These are phyloP conservation scores for Shinisaurus crocodilurus DNA, from an alignment of 2,113 vertebrate genomes.

Conservation along the genomic window DNA sequence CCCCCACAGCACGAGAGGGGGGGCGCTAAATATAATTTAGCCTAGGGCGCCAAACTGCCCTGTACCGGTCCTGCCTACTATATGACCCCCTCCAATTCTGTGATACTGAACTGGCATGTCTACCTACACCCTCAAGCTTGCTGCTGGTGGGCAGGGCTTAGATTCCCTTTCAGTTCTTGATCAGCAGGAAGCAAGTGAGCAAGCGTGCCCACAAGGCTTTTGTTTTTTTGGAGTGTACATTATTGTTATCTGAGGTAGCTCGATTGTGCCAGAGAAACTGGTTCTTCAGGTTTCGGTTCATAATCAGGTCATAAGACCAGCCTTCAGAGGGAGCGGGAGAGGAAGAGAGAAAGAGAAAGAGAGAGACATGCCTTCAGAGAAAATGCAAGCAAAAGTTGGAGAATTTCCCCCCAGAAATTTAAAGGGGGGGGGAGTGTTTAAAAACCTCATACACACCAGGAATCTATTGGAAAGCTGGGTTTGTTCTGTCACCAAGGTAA, in stretches of 20 bases:
- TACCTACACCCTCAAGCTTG: background rate
- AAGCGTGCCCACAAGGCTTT: background rate
- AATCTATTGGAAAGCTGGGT: background rate
- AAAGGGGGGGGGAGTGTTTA: no score
- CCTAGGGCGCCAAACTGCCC: no score
- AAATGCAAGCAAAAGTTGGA: background rate
- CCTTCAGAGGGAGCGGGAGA: background rate
- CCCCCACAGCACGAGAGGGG: no score
- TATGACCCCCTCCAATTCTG: background rate
- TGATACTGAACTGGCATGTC: background rate
- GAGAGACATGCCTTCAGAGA: background rate
- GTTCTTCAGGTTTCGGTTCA: slow-evolving; percentile 48
- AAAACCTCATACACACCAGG: background rate
- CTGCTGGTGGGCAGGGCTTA: background rate
- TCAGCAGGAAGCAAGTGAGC: background rate
- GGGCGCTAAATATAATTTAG: no score
- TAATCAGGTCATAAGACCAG: slow-evolving; percentile 20
- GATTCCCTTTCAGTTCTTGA: slow-evolving; percentile 1
- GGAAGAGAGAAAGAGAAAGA: background rate
- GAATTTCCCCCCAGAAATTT: background rate
- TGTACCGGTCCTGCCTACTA: no score
- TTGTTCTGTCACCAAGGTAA: slow-evolving; percentile 1
- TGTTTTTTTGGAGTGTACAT: background rate
- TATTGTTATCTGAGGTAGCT: background rate
- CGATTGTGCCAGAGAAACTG: slow-evolving; percentile 32